These are phyloP conservation scores for Ophion obscuratus DNA, from an alignment of 2,888 invertebrate species.

Conservation along the genomic window DNA sequence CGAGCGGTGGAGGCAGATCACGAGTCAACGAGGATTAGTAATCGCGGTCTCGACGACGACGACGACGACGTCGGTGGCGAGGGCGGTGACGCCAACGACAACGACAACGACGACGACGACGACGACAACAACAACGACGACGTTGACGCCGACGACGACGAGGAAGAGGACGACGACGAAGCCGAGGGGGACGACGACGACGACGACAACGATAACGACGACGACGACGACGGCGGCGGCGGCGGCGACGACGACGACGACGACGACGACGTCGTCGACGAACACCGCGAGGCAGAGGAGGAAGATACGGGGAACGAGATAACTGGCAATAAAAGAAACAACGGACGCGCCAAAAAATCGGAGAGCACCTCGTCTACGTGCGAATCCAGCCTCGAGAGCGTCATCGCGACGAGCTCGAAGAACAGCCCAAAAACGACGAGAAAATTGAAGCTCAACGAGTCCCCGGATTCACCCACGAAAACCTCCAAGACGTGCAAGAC, in stretches of 20 bases:
- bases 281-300: conserved; percentile 27
- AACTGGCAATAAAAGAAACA: conserved; percentile 72
- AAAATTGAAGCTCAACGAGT: conserved; percentile 70
- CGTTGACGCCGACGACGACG: conserved; percentile 63
- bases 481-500: conserved; percentile 71
- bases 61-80: not conserved
- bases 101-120: not conserved
- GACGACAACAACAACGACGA: not conserved
- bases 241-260: too few relatives aligned
- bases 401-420: conserved; percentile 68
- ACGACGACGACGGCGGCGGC: too few relatives aligned
- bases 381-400: conserved; percentile 66
- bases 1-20: conserved; percentile 59
- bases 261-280: conserved; percentile 42
- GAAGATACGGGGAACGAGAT: conserved; percentile 65
- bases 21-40: conserved; percentile 51
- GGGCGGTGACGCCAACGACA: not conserved
- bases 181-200: conserved; percentile 55
- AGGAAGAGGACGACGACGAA: conserved; percentile 46
- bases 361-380: conserved; percentile 68
- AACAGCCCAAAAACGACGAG: conserved; percentile 76
- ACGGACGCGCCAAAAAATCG: conserved; percentile 75
- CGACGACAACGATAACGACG: too few relatives aligned
- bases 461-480: conserved; percentile 71
- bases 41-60: not conserved